phyloP scores from a whole-genome alignment of 2,797 vertebrate species.

The Liasis olivaceus region DNA sequence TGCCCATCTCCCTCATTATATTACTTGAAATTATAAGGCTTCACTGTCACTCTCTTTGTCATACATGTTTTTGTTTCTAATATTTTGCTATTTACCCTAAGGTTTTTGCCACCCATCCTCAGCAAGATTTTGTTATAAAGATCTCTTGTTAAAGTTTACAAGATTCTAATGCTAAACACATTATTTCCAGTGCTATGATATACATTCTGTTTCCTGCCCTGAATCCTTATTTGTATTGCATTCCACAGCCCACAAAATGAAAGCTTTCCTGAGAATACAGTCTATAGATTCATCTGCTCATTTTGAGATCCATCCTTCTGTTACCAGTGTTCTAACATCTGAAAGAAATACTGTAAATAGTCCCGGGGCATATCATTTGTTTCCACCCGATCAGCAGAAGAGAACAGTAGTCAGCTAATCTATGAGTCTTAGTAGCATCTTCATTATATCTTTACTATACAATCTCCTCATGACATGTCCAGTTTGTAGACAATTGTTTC shows the following conservation, averaged over 20 bases:
- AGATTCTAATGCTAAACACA: not conserved
- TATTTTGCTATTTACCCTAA: not conserved
- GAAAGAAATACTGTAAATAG: not conserved
- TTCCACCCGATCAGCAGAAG: not conserved
- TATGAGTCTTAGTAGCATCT: not conserved
- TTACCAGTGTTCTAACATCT: not conserved
- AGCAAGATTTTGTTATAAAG: not conserved
- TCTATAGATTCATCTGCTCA: not conserved
- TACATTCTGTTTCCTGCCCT: not conserved
- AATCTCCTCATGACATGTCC: not conserved
- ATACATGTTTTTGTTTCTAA: not conserved
- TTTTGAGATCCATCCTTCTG: not conserved
- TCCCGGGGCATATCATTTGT: not conserved
- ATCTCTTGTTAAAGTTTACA: not conserved
- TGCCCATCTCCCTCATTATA: too few species aligned
- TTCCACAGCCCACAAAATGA: not conserved
- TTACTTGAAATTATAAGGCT: not conserved
- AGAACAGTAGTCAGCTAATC: not conserved
- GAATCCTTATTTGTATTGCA: not conserved
- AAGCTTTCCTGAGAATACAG: not conserved
- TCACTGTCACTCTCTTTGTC: not conserved
- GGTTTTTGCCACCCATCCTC: not conserved
- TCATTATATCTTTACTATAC: too few species aligned
- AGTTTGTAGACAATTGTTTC: not conserved
- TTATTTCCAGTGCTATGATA: not conserved